Conservation (phyloP, 2,113 vertebrate species). For the Gadus chalcogrammus region DNA sequence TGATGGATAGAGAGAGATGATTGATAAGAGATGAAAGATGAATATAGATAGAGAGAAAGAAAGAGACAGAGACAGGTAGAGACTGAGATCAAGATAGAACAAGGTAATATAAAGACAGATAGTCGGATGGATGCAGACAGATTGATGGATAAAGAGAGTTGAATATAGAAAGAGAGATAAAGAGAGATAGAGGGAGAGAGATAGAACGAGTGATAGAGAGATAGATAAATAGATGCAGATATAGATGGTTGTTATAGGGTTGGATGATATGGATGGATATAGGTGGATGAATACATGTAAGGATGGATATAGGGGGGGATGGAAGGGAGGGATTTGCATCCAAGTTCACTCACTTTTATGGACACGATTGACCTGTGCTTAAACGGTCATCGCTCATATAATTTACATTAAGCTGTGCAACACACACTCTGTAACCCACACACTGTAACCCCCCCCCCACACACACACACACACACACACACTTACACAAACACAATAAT, state of each 20-base stretch:
- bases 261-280: neutral
- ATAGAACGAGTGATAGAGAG: too few species aligned
- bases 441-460: neutral
- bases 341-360: slow-evolving; percentile 11
- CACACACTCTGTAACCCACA: neutral
- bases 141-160: too few species aligned
- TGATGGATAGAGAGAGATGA: too few species aligned
- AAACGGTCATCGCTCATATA: slow-evolving; percentile 18
- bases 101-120: neutral
- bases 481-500: too few species aligned
- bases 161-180: too few species aligned
- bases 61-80: neutral
- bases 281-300: neutral
- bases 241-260: too few species aligned
- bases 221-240: too few species aligned
- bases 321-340: slow-evolving; percentile 26
- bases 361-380: slow-evolving; percentile 39
- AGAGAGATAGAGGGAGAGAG: neutral
- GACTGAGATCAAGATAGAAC: too few species aligned
- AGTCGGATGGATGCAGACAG: neutral
- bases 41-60: neutral
- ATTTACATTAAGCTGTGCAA: slow-evolving; percentile 27
- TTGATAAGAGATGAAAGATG: too few species aligned
- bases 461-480: neutral
- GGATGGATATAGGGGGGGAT: neutral